Base-by-base conservation (phyloP, 37 sponge, comb jelly and placozoan species). In the Eunapius fragilis region DNA sequence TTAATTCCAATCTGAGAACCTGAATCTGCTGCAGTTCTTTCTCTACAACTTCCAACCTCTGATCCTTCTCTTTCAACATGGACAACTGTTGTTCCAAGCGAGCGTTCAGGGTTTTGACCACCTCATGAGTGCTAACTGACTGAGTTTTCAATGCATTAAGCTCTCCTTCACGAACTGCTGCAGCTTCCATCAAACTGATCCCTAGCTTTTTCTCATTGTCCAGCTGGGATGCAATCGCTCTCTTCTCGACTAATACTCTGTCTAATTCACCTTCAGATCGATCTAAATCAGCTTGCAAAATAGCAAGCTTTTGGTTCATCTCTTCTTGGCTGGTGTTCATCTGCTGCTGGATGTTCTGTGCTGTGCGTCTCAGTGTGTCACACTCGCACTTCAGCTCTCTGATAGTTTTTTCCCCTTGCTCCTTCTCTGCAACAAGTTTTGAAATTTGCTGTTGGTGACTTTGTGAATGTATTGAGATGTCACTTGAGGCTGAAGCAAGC, bases 371-470 rank as follows among this genome's bases (percentile, higher is more conserved):
- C 75, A 75, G 24, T 17, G 75, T 5, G 24, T 31, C 31, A 10
- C 32, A 33, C 30, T 75, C 75, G 0, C 24, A 12, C 9, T 33
- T 31, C 34, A 37, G 32, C 75, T 4, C 3, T 6, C 22, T 75
- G 14, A 75, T 58, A 19, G 31, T 31, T 75, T 23, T 13, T 32
- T 83, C 83, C 2, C 12, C 49, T 82, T 70, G 35, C 45, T 83
- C 48, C 78, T 76, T 82, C 45, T 49, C 83, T 0, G 72, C 77
- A 31, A 67, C 67, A 2, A 83, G 36, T 10, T 88, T 73, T 36
- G 70, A 26, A 7, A 38, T 27, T 33, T 88, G 83, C 67, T 68
- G 45, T 11, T 31, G 37, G 33, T 31, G 41, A n/a, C 41, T 31
- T 75, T 36, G 69, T 28, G 71, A 36, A 67, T 88, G 68, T 26